phyloP scores from a whole-genome alignment of 53 echinoderm and acorn worm species.

The Temnopleurus reevesii region DNA sequence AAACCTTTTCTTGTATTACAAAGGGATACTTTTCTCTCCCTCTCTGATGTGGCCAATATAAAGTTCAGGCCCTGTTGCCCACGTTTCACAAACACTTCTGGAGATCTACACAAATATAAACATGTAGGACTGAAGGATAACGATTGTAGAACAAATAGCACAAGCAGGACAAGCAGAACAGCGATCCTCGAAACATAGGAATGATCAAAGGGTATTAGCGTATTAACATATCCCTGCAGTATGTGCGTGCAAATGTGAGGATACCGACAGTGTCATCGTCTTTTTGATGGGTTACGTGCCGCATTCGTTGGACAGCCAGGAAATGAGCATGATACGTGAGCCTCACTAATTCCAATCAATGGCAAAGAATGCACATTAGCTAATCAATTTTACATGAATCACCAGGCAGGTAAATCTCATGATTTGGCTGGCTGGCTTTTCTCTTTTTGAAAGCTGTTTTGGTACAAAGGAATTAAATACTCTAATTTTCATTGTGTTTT shows the following conservation, averaged over 20 bases:
- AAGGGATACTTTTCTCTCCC: too few species aligned
- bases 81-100: background rate
- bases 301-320: background rate
- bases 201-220: background rate
- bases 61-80: background rate
- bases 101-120: conserved; percentile 32
- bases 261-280: background rate
- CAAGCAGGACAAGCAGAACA: background rate
- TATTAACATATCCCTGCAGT: background rate
- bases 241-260: background rate
- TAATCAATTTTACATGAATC: conserved; percentile 23
- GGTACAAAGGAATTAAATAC: background rate
- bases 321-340: conserved; percentile 3
- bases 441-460: background rate
- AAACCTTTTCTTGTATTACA: too few species aligned
- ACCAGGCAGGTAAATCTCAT: conserved; percentile 19
- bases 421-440: background rate
- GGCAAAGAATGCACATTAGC: conserved; percentile 2
- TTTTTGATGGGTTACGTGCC: background rate
- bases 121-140: conserved; percentile 23
- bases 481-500: background rate
- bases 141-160: conserved; percentile 1
- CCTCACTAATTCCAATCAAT: conserved; percentile 21
- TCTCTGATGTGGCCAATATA: background rate
- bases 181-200: background rate